Evolutionary conservation across 2,888 invertebrate species (phyloP).

Genomic region (Tenthredo mesomela): DNA sequence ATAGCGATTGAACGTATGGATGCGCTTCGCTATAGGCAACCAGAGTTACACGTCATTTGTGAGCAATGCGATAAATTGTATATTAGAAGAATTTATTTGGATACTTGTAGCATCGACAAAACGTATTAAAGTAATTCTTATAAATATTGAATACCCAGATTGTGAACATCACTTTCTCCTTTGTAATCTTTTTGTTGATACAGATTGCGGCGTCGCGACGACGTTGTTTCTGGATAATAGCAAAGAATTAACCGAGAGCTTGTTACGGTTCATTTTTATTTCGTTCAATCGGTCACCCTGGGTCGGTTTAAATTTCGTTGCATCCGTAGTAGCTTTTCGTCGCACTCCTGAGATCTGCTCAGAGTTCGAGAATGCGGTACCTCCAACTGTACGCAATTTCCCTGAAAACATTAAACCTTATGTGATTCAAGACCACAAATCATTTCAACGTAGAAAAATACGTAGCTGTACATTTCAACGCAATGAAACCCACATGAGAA

Average conservation of each 20-base stretch:
- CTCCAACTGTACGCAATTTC: slow-evolving; percentile 35
- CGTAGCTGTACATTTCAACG: neutral
- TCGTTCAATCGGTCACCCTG: slow-evolving; percentile 64
- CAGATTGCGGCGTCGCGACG: neutral
- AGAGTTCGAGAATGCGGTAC: neutral
- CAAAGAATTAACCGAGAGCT: slow-evolving; percentile 50
- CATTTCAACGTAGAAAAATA: neutral
- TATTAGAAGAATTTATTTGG: neutral
- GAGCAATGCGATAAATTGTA: neutral
- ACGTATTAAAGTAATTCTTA: neutral
- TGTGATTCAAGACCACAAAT: neutral
- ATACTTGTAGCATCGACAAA: neutral
- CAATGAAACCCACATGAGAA: neutral
- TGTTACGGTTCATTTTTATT: slow-evolving; percentile 61
- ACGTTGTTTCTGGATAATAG: slow-evolving; percentile 31
- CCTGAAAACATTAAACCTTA: slow-evolving; percentile 9
- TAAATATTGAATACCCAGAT: neutral
- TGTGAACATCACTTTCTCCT: slow-evolving; percentile 41
- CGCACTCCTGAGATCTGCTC: slow-evolving; percentile 5
- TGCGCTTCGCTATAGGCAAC: neutral
- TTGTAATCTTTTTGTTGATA: slow-evolving; percentile 31
- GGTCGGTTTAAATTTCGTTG: slow-evolving; percentile 53
- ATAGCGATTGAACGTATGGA: neutral
- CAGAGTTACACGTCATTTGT: neutral
- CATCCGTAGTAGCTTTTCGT: slow-evolving; percentile 6